These are phyloP conservation scores for Ips nitidus DNA, from an alignment of 1,140 invertebrate species.

Conservation along the genomic window DNA sequence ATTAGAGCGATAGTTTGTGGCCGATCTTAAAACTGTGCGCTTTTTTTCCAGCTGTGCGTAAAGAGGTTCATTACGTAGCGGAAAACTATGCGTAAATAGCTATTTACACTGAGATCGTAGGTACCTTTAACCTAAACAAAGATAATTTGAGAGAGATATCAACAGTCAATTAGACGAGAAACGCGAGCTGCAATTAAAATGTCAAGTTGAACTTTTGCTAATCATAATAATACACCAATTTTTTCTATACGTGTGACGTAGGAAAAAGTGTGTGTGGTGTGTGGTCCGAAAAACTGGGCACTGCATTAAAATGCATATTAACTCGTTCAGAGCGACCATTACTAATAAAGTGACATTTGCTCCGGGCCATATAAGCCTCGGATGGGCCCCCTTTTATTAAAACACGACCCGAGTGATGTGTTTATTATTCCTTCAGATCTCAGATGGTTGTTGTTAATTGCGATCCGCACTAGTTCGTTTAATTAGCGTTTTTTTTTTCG, in stretches of 20 bases:
- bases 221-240: background rate
- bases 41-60: too few species aligned
- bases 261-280: slow-evolving; percentile 20
- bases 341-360: slow-evolving; percentile 51
- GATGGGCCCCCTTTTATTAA: slow-evolving; percentile 30
- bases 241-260: slow-evolving; percentile 15
- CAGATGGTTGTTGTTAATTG: background rate
- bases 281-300: slow-evolving; percentile 29
- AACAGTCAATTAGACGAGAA: too few species aligned
- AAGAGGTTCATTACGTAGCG: too few species aligned
- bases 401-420: slow-evolving; percentile 27
- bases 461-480: background rate
- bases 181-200: too few species aligned
- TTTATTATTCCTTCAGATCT: slow-evolving; percentile 30
- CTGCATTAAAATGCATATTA: slow-evolving; percentile 53
- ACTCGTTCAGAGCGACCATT: slow-evolving; percentile 50
- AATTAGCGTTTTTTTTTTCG: background rate
- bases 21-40: too few species aligned
- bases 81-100: too few species aligned
- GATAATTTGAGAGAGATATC: too few species aligned
- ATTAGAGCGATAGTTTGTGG: too few species aligned
- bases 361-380: slow-evolving; percentile 36
- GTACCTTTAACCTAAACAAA: too few species aligned
- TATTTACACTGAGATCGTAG: too few species aligned
- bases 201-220: background rate